These are phyloP conservation scores for Drosophila lowei DNA, from an alignment of 1,140 invertebrate genomes.

Conservation along the genomic window DNA sequence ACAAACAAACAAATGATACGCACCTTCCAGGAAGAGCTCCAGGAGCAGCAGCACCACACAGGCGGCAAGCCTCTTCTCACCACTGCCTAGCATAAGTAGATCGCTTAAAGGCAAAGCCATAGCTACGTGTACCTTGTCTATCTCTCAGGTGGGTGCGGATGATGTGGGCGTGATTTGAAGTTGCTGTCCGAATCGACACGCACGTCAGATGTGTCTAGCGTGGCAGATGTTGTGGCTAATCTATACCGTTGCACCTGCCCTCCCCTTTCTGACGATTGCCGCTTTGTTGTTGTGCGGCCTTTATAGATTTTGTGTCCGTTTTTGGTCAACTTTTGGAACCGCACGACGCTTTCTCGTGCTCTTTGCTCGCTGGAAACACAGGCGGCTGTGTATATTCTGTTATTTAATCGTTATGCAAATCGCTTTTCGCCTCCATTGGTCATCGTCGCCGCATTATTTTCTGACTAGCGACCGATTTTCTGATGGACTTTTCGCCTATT, in stretches of 20 bases:
- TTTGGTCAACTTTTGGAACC: conserved; percentile 35
- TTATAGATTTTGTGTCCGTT: conserved; percentile 49
- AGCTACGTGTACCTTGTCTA: conserved; percentile 18
- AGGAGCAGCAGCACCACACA: conserved; percentile 74
- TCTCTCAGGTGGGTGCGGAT: conserved; percentile 4
- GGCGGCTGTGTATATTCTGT: neutral
- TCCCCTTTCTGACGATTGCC: neutral
- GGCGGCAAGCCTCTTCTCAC: conserved; percentile 73
- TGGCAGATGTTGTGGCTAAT: conserved; percentile 53
- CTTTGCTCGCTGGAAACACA: neutral
- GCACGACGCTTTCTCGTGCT: neutral
- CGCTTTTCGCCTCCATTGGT: conserved; percentile 19
- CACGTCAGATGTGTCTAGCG: conserved; percentile 59
- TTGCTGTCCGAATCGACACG: conserved; percentile 44
- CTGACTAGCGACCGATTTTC: conserved; percentile 13
- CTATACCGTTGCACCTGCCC: conserved; percentile 41
- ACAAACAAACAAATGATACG: conserved; percentile 15
- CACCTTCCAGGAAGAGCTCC: conserved; percentile 81
- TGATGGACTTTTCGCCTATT: conserved; percentile 55
- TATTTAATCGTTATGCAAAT: conserved; percentile 1
- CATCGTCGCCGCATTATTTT: conserved; percentile 45
- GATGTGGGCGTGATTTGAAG: conserved; percentile 55
- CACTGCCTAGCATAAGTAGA: conserved; percentile 64
- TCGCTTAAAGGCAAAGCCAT: conserved; percentile 74
- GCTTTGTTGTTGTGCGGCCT: conserved; percentile 33